Evolutionary conservation across 2,888 invertebrate species (phyloP).

Genomic region (Clostera curtula): DNA sequence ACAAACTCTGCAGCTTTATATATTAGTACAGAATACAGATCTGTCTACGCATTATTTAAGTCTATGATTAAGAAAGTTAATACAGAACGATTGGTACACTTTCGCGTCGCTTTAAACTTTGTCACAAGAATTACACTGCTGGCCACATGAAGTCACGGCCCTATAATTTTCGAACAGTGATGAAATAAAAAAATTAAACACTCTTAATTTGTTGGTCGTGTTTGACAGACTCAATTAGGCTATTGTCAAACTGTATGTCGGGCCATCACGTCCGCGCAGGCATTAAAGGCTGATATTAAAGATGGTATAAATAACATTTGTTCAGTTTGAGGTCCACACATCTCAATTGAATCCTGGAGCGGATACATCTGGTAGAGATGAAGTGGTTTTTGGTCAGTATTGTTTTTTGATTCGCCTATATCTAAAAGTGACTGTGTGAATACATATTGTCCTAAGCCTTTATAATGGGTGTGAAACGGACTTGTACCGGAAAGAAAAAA

Average conservation of each 20-base stretch:
- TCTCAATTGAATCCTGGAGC: conserved; percentile 35
- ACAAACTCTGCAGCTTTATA: too few relatives aligned
- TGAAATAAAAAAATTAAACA: conserved; percentile 41
- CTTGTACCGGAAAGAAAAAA: too few relatives aligned
- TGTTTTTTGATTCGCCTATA: conserved; percentile 8
- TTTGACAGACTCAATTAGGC: conserved; percentile 58
- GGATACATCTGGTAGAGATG: conserved; percentile 38
- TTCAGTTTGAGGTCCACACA: conserved; percentile 42
- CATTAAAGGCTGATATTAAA: conserved; percentile 40
- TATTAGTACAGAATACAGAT: too few relatives aligned
- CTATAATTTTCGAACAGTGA: conserved; percentile 24
- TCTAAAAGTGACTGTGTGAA: too few relatives aligned
- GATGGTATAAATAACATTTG: conserved; percentile 55
- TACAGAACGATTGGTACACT: conserved; percentile 15
- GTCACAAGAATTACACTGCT: conserved; percentile 30
- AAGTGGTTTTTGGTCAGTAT: conserved; percentile 43
- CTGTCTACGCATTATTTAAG: too few relatives aligned
- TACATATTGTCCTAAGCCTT: too few relatives aligned
- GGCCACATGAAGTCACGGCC: conserved; percentile 38
- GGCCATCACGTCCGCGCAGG: conserved; percentile 47
- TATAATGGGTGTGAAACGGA: too few relatives aligned
- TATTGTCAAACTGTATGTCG: conserved; percentile 54
- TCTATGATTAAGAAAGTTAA: conserved; percentile 10
- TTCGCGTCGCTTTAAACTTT: conserved; percentile 24
- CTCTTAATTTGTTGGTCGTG: conserved; percentile 40